A percentile compares a stretch with the other conserved stretches of the same genome.
Conservation (phyloP, 2,113 vertebrate genomes). For the Egretta garzetta region DNA sequence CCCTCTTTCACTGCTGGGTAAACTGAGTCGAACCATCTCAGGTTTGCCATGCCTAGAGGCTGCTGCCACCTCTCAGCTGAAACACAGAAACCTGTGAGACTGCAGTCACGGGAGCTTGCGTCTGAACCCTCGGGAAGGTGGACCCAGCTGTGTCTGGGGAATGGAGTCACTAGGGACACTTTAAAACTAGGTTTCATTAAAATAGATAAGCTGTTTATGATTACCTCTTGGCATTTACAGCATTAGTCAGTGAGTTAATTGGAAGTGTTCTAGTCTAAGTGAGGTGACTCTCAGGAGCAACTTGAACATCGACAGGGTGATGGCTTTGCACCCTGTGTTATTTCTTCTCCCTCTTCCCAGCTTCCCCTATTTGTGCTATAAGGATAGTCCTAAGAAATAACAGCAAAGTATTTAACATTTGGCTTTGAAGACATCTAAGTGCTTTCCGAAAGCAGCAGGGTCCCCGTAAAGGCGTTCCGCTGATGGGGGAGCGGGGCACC, state of each 20-base stretch:
- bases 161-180: neutral
- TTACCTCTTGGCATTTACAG: slow-evolving; percentile 26
- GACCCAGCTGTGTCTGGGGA: neutral
- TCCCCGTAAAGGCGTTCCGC: neutral
- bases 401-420: slow-evolving; percentile 25
- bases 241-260: slow-evolving; percentile 28
- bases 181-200: neutral
- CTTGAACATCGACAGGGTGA: neutral
- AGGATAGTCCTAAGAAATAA: neutral
- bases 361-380: neutral
- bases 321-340: neutral
- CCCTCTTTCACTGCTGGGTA: neutral
- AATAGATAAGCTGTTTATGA: neutral
- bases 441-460: neutral
- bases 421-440: neutral
- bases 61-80: neutral
- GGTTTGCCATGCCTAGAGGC: neutral
- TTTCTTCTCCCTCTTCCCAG: neutral
- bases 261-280: neutral
- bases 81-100: neutral
- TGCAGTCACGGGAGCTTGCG: neutral
- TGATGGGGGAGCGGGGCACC: accelerated
- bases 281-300: neutral
- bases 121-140: neutral
- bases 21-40: neutral